These are phyloP conservation scores for Blera fallax DNA, from an alignment of 2,888 invertebrate species.

Conservation along the genomic window DNA sequence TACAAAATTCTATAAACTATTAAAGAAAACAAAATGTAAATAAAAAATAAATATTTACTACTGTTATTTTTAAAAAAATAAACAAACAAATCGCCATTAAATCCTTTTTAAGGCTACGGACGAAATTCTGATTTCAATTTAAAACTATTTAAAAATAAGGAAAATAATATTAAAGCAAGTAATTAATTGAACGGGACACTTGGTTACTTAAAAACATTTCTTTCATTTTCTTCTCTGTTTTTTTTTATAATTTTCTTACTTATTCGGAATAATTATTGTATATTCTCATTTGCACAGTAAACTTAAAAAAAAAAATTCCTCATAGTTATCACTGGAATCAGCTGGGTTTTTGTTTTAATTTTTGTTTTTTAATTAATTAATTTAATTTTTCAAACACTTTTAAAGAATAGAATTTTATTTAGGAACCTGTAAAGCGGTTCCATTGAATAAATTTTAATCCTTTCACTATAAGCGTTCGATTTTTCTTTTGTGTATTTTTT, in stretches of 20 bases:
- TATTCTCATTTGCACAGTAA: conserved; percentile 39
- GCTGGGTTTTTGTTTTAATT: conserved; percentile 9
- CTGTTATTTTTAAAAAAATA: conserved; percentile 33
- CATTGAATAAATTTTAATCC: background rate
- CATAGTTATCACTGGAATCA: conserved; percentile 65
- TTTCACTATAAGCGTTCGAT: background rate
- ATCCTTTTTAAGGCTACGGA: conserved; percentile 72
- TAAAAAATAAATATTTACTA: conserved; percentile 70
- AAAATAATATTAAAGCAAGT: conserved; percentile 62
- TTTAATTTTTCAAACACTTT: conserved; percentile 11
- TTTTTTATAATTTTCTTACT: conserved; percentile 15
- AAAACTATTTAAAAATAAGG: conserved; percentile 31
- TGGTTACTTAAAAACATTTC: conserved; percentile 18
- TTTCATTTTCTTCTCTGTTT: background rate
- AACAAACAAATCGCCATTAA: conserved; percentile 63
- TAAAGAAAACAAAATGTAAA: conserved; percentile 54
- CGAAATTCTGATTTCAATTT: conserved; percentile 69
- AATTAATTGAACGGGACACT: conserved; percentile 48
- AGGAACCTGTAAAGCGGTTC: conserved; percentile 43
- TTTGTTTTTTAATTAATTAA: background rate
- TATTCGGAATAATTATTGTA: background rate
- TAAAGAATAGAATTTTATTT: background rate
- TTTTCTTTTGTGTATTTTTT: background rate
- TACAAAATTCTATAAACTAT: conserved; percentile 42
- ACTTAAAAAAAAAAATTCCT: conserved; percentile 32